These are phyloP conservation scores for Polylopha cassiicola DNA, from an alignment of 2,888 invertebrate species.

Conservation along the genomic window DNA sequence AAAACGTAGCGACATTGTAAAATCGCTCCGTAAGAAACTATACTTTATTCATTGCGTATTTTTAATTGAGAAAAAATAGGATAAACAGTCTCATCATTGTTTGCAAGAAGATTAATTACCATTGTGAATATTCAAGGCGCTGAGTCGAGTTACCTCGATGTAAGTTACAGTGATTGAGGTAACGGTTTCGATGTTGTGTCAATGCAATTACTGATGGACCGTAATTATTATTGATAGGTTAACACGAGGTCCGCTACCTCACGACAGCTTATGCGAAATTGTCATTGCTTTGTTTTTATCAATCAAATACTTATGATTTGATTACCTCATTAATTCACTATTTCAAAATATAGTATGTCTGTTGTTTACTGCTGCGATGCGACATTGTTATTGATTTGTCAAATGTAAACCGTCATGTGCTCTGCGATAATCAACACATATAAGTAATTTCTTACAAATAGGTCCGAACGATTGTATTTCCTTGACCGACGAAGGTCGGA, in stretches of 20 bases:
- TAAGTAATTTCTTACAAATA: conserved; percentile 49
- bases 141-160: conserved; percentile 40
- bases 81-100: conserved; percentile 53
- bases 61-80: conserved; percentile 40
- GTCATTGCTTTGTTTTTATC: conserved; percentile 42
- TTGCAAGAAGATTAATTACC: conserved; percentile 49
- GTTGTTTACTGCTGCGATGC: conserved; percentile 37
- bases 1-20: too few species aligned
- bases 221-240: conserved; percentile 29
- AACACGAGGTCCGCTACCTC: conserved; percentile 25
- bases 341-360: conserved; percentile 6
- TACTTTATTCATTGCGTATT: conserved; percentile 13
- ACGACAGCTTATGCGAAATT: conserved; percentile 55
- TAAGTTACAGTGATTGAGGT: conserved; percentile 42
- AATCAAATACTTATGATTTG: conserved; percentile 25
- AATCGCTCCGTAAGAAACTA: conserved; percentile 7
- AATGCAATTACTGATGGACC: conserved; percentile 23
- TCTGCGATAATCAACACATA: conserved; percentile 56
- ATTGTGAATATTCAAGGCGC: conserved; percentile 64
- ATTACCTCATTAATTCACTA: background rate
- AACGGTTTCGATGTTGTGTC: conserved; percentile 36
- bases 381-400: conserved; percentile 40
- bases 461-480: conserved; percentile 63
- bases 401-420: conserved; percentile 33
- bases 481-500: conserved; percentile 68